Percentiles rank a stretch among this genome's conserved stretches.
Evolutionary conservation across 2,797 vertebrate species (phyloP).

Genomic region (Acanthis flammea): DNA sequence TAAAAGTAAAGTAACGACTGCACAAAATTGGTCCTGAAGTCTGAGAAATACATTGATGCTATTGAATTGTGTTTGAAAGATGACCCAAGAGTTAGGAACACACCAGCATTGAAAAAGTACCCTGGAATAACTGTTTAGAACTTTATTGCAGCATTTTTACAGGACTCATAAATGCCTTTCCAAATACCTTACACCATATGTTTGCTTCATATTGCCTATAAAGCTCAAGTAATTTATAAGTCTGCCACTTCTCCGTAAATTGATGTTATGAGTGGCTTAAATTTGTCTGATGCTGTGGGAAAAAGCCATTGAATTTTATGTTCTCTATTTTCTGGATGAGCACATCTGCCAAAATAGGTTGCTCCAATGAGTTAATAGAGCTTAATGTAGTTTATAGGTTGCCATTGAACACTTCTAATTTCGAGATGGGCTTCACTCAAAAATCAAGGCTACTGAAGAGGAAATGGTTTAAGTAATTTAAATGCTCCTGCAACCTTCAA

Average conservation of each 20-base stretch:
- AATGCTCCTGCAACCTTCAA: neutral
- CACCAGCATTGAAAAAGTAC: neutral
- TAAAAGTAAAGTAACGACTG: neutral
- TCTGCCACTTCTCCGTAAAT: conserved; percentile 24
- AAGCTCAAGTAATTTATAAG: conserved; percentile 40
- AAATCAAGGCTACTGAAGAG: neutral
- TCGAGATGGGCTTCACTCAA: neutral
- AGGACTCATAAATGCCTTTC: conserved; percentile 3
- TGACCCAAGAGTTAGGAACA: neutral
- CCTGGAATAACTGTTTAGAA: neutral
- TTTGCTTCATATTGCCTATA: conserved; percentile 21
- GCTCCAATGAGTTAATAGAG: neutral
- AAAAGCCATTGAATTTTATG: conserved; percentile 46
- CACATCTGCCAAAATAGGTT: conserved; percentile 16
- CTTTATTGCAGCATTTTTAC: conserved; percentile 3
- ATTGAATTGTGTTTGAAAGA: neutral
- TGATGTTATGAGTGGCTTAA: conserved; percentile 24
- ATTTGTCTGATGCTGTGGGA: neutral
- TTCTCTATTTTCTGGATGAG: conserved; percentile 46
- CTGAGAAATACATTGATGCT: neutral
- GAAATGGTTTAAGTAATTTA: neutral
- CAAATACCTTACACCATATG: neutral
- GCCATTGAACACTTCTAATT: neutral
- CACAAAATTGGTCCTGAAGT: neutral
- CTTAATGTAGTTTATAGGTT: neutral